Base-by-base conservation (phyloP, 2,797 vertebrate species). In the Sebastes trivittatus region DNA sequence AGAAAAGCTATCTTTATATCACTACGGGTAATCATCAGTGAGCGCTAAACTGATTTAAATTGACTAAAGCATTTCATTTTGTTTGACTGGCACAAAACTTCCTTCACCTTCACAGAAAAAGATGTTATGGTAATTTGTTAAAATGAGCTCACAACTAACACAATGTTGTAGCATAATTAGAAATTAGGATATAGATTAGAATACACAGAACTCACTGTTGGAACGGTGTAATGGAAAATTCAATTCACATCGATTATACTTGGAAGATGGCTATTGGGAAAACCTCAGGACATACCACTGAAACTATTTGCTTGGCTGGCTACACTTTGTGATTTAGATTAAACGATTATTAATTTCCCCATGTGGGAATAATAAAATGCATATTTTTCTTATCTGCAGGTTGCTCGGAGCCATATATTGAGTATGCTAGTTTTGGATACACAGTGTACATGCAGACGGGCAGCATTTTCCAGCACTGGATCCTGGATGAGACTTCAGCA, bases 381-480 rank as follows among this genome's bases (percentile, higher is more conserved):
- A 65, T 67, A 1, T 34, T 25, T 14, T 61, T 59, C 30, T 63
- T 52, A 72, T 70, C 6, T n/a, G 20, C 11, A 46, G 36, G 8
- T 23, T 72, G 7, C 38, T 75, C 25, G 30, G 63, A 73, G 67
- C 59, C 11, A 63, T 64, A 7, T 46, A 34, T 59, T 38, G 11
- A 64, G 60, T 65, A 13, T 52, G 55, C 27, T 52, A 1, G 11
- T 42, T 69, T 58, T 70, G 13, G 42, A 78, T 63, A 72, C 34
- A 30, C 1, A 4, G 18, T 52, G 18, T 54, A 69, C 42, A 66
- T 4, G 2, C 25, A 71, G 38, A 68, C 23, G 2, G 22, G 32
- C 18, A 56, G 55, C 54, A 65, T 42, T 72, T 72, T 69, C 46
- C 66, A 64, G 23, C 60, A 11, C 13, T 83, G 30, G 70, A 68